phyloP scores from a whole-genome alignment of 1,140 invertebrate species.

The Rhyzopertha dominica region DNA sequence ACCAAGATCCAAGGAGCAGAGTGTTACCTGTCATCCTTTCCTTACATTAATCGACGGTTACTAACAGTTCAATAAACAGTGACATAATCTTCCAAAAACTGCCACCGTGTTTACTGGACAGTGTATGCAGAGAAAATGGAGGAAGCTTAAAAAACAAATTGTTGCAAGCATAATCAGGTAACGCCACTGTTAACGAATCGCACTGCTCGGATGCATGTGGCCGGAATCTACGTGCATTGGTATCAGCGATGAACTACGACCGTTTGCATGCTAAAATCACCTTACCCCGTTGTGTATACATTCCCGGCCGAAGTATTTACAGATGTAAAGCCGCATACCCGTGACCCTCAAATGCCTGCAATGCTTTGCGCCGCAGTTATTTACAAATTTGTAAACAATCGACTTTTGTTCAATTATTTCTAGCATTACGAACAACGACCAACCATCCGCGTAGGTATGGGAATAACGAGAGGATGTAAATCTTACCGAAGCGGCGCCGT shows the following conservation, averaged over 20 bases:
- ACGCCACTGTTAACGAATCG: too few species aligned
- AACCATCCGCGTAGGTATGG: slow-evolving; percentile 5
- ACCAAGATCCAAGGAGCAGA: too few species aligned
- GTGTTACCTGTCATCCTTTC: too few species aligned
- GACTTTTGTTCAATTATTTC: slow-evolving; percentile 17
- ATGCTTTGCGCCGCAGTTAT: slow-evolving; percentile 7
- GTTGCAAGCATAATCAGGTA: too few species aligned
- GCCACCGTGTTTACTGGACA: too few species aligned
- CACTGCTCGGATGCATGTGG: too few species aligned
- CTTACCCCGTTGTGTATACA: background rate
- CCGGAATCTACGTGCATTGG: slow-evolving; percentile 10
- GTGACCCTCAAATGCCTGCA: background rate
- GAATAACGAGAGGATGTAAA: slow-evolving; percentile 3
- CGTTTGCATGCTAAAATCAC: slow-evolving; percentile 3
- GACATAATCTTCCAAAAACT: too few species aligned
- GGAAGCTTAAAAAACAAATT: too few species aligned
- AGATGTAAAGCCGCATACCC: background rate
- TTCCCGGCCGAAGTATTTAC: background rate
- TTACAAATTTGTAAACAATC: slow-evolving; percentile 20
- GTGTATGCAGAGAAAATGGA: too few species aligned
- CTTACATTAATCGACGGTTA: too few species aligned
- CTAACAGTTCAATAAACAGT: too few species aligned
- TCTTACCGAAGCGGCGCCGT: too few species aligned
- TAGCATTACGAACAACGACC: slow-evolving; percentile 11
- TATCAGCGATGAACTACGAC: slow-evolving; percentile 14